phyloP scores from a whole-genome alignment of 2,888 invertebrate species.

The Tetragnatha montana region DNA sequence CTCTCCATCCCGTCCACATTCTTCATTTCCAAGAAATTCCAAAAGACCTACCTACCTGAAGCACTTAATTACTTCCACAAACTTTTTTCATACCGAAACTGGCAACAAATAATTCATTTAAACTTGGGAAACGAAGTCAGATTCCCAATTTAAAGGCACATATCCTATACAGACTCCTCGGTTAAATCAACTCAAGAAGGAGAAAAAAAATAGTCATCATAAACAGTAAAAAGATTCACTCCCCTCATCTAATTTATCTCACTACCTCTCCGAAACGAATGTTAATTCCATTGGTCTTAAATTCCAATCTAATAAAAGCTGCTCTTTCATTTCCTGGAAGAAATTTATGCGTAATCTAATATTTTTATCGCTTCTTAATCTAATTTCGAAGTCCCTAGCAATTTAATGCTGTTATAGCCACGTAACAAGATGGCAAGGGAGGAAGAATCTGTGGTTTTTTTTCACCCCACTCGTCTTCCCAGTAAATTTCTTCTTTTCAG shows the following conservation, averaged over 20 bases:
- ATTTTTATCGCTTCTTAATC: constrained; percentile 45
- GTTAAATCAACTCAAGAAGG: not conserved
- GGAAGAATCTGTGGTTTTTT: not conserved
- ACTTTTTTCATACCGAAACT: not conserved
- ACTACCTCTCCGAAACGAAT: constrained; percentile 3
- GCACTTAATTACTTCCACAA: not conserved
- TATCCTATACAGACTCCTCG: not conserved
- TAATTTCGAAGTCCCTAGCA: constrained; percentile 17
- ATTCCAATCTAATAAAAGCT: constrained; percentile 33
- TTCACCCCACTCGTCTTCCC: not conserved
- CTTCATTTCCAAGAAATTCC: too few relatives aligned
- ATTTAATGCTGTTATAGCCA: constrained; percentile 23
- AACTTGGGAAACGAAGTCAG: not conserved
- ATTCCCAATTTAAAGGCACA: not conserved
- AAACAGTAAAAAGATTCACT: not conserved
- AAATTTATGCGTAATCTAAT: constrained; percentile 29
- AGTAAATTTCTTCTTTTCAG: not conserved
- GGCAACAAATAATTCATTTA: not conserved
- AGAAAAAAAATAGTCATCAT: not conserved
- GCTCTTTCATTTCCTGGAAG: constrained; percentile 18
- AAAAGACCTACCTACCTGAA: not conserved
- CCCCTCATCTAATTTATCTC: constrained; percentile 11
- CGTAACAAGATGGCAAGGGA: not conserved
- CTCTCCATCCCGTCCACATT: too few relatives aligned
- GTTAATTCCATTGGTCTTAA: constrained; percentile 41